Conservation (phyloP, 2,113 vertebrate genomes). For the Eonycteris spelaea region DNA sequence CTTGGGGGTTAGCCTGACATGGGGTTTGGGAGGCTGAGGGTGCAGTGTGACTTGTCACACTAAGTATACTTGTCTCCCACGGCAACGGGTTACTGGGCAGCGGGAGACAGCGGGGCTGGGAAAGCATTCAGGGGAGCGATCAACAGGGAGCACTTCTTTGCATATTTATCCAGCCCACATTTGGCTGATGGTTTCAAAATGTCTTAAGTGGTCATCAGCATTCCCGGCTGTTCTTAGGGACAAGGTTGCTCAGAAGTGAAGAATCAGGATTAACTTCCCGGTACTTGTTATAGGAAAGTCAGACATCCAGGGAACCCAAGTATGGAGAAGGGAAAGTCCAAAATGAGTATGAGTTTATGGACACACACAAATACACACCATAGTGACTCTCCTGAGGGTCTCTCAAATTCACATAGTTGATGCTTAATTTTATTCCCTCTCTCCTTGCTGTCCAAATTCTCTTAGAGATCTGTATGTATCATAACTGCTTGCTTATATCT, state of each 20-base stretch:
- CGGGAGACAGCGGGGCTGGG: conserved; percentile 43
- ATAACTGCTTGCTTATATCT: not conserved
- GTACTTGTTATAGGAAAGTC: conserved; percentile 12
- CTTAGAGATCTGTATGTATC: not conserved
- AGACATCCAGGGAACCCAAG: not conserved
- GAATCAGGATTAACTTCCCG: conserved; percentile 28
- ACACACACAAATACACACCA: not conserved
- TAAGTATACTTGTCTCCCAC: conserved; percentile 73
- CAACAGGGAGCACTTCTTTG: conserved; percentile 57
- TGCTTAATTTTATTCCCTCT: conserved; percentile 16
- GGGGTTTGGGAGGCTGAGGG: conserved; percentile 33
- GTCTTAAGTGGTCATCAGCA: conserved; percentile 50
- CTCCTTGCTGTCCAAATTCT: not conserved
- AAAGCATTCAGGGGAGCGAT: conserved; percentile 60
- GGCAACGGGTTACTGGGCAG: conserved; percentile 76
- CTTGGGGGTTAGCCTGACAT: conserved; percentile 49
- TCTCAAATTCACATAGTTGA: not conserved
- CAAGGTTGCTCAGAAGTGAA: not conserved
- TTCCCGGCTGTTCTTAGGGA: conserved; percentile 32
- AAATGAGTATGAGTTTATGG: not conserved
- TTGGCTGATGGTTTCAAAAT: conserved; percentile 48
- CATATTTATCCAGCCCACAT: conserved; percentile 63
- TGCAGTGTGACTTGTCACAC: conserved; percentile 68
- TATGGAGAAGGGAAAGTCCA: not conserved
- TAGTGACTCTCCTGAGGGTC: not conserved